phyloP scores from a whole-genome alignment of 1,140 invertebrate species.

The Dendroctonus valens region DNA sequence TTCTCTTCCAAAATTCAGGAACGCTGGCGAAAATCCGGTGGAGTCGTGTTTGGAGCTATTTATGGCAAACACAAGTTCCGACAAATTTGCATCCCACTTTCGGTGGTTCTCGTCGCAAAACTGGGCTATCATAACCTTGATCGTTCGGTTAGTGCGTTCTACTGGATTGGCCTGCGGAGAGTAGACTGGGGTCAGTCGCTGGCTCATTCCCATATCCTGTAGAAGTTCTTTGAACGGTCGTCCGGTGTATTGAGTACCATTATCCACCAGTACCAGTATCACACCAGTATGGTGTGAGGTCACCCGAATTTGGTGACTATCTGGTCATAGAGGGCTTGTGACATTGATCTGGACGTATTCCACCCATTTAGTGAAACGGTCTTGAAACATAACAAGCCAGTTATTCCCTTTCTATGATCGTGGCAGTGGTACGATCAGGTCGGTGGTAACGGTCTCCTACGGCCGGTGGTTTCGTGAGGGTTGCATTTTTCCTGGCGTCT shows the following conservation, averaged over 20 bases:
- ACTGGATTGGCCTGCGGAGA: constrained; percentile 50
- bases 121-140: constrained; percentile 45
- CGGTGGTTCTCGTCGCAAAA: constrained; percentile 39
- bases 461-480: constrained; percentile 33
- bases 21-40: constrained; percentile 14
- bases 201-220: constrained; percentile 14
- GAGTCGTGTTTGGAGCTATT: constrained; percentile 14
- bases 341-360: too few relatives aligned
- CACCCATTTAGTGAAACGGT: too few relatives aligned
- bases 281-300: too few relatives aligned
- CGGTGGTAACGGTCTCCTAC: constrained; percentile 47
- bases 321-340: too few relatives aligned
- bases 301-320: too few relatives aligned
- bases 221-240: too few relatives aligned
- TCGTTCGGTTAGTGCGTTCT: constrained; percentile 49
- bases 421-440: constrained; percentile 51
- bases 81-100: constrained; percentile 38
- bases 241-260: too few relatives aligned
- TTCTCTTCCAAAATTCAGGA: constrained; percentile 18
- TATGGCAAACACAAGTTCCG: constrained; percentile 1
- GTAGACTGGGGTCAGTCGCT: constrained; percentile 46
- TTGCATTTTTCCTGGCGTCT: constrained; percentile 45
- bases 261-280: too few relatives aligned
- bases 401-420: constrained; percentile 27
- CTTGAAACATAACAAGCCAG: constrained; percentile 37